These are phyloP conservation scores for Bagarius yarrelli DNA, from an alignment of 2,113 vertebrate species.

Conservation along the genomic window DNA sequence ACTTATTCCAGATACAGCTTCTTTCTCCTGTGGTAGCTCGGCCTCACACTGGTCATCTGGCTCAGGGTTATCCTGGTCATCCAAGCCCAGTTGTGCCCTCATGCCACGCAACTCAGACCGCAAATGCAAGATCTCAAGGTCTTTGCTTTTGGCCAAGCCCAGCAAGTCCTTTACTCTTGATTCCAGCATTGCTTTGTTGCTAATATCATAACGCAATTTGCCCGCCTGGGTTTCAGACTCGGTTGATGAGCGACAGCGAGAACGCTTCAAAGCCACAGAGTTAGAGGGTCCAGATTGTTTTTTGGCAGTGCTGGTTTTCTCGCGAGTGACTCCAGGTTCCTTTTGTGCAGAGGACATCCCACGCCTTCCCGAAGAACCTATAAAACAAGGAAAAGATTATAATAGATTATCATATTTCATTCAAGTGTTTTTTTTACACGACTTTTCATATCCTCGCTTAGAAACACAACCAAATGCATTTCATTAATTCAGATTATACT, in stretches of 20 bases:
- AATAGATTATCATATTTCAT: background rate
- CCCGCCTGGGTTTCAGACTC: constrained; percentile 78
- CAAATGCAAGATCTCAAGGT: constrained; percentile 81
- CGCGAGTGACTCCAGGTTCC: constrained; percentile 74
- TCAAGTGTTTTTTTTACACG: background rate
- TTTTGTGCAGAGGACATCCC: constrained; percentile 73
- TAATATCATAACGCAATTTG: constrained; percentile 85
- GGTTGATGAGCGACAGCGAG: constrained; percentile 68
- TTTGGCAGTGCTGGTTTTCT: constrained; percentile 71
- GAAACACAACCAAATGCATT: background rate
- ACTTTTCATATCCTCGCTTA: background rate
- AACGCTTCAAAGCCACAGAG: constrained; percentile 68
- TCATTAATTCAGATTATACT: background rate
- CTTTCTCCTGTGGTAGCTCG: constrained; percentile 61
- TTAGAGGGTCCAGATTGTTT: constrained; percentile 65
- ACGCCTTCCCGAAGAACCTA: constrained; percentile 65
- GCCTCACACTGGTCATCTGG: constrained; percentile 21
- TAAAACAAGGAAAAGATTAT: background rate
- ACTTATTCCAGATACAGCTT: constrained; percentile 57
- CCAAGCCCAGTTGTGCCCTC: constrained; percentile 79
- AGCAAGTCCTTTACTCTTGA: constrained; percentile 82
- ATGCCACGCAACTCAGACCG: constrained; percentile 78
- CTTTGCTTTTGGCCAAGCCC: constrained; percentile 80
- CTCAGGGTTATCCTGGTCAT: constrained; percentile 35
- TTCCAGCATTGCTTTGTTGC: constrained; percentile 80